Conservation (phyloP, 2,888 invertebrate species). For the Alloplasta piceator region DNA sequence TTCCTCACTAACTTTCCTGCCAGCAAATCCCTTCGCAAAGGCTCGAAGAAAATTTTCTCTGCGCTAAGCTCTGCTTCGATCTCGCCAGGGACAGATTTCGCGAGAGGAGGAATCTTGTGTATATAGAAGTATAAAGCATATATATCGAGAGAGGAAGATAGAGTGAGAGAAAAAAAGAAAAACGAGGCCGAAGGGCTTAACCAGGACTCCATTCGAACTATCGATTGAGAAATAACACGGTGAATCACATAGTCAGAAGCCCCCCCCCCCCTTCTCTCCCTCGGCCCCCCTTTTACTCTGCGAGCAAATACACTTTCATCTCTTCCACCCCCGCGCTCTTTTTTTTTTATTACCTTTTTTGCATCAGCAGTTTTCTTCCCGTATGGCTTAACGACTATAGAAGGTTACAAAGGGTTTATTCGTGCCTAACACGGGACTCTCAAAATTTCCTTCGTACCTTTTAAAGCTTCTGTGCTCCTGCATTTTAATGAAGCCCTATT, state of each 20-base stretch:
- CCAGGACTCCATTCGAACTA: constrained; percentile 19
- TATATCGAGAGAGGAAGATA: not conserved
- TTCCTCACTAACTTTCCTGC: no score
- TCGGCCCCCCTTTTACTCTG: not conserved
- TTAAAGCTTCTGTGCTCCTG: no score
- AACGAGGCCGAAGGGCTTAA: not conserved
- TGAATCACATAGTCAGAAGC: not conserved
- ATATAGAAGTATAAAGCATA: not conserved
- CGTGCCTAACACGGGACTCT: no score
- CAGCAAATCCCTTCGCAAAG: not conserved
- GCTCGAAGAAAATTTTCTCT: constrained; percentile 16
- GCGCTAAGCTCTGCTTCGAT: constrained; percentile 20
- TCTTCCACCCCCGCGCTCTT: not conserved
- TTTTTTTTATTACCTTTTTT: constrained; percentile 8
- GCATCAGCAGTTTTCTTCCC: not conserved
- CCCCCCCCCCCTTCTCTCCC: not conserved
- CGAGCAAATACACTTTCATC: constrained; percentile 9
- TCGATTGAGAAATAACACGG: constrained; percentile 46
- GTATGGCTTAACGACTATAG: no score
- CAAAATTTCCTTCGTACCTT: no score
- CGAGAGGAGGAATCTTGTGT: constrained; percentile 12
- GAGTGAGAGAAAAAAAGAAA: not conserved
- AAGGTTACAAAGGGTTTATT: no score
- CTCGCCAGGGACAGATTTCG: constrained; percentile 27
- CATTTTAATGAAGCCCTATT: no score